phyloP scores from a whole-genome alignment of 2,888 invertebrate genomes.

The Xestia rhomboidea region DNA sequence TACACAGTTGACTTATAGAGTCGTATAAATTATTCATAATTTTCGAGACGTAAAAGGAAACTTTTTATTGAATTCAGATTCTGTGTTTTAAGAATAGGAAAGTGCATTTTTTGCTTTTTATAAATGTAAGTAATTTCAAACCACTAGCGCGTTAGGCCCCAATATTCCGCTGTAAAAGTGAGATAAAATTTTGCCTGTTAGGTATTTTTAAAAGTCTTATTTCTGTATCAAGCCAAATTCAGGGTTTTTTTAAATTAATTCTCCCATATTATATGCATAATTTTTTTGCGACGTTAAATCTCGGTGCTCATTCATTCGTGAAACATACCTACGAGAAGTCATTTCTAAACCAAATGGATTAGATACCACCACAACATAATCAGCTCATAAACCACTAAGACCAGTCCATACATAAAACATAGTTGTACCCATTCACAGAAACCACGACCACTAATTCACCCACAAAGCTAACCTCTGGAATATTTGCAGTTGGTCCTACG shows the following conservation, averaged over 20 bases:
- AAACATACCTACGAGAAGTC: neutral
- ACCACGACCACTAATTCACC: slow-evolving; percentile 1
- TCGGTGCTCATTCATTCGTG: neutral
- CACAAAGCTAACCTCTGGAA: slow-evolving; percentile 26
- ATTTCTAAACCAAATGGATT: neutral
- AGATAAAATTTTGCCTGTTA: neutral
- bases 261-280: rapidly evolving
- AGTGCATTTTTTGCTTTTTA: slow-evolving; percentile 4
- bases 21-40: slow-evolving; percentile 47
- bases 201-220: neutral
- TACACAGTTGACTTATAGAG: slow-evolving; percentile 36
- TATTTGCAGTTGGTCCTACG: slow-evolving; percentile 32
- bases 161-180: neutral
- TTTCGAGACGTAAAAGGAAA: slow-evolving; percentile 25
- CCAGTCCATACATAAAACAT: slow-evolving; percentile 9
- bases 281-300: neutral
- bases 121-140: neutral
- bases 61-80: slow-evolving; percentile 38
- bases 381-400: slow-evolving; percentile 13
- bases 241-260: neutral
- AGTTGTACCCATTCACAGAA: slow-evolving; percentile 18
- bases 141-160: too few relatives aligned
- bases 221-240: neutral
- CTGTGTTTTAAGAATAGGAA: slow-evolving; percentile 12
- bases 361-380: neutral